These are phyloP conservation scores for Zoroaster sp. DNA, from an alignment of 53 echinoderm and acorn worm genomes.

Conservation along the genomic window DNA sequence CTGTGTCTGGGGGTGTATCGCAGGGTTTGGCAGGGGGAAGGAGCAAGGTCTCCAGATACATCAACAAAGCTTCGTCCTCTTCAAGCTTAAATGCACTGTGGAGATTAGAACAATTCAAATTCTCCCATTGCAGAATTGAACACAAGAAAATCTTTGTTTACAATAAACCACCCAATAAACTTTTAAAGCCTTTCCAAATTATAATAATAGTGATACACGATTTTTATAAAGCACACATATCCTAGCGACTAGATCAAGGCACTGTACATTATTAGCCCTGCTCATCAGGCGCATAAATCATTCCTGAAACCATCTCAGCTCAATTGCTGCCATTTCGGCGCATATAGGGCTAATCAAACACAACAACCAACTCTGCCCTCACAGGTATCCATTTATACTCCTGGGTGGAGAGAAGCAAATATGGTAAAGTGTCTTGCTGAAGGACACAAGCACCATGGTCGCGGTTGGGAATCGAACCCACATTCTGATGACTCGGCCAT, in stretches of 20 bases:
- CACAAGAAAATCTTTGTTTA: too few relatives aligned
- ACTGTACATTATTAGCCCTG: not conserved
- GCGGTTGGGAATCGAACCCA: not conserved
- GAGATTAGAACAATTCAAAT: not conserved
- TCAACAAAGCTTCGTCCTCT: constrained; percentile 69
- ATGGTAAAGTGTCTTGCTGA: not conserved
- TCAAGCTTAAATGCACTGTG: constrained; percentile 77
- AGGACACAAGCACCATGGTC: too few relatives aligned
- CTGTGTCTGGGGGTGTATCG: constrained; percentile 33
- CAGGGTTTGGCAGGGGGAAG: constrained; percentile 1
- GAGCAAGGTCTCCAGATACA: constrained; percentile 72
- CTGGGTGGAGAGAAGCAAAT: not conserved
- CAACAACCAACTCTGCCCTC: not conserved
- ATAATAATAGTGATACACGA: too few relatives aligned
- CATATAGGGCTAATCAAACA: not conserved
- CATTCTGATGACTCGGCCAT: not conserved
- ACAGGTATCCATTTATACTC: not conserved
- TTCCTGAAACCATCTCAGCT: not conserved
- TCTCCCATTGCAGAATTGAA: too few relatives aligned
- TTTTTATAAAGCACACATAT: too few relatives aligned
- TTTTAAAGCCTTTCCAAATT: too few relatives aligned
- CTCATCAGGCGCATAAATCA: not conserved
- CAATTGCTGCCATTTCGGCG: not conserved
- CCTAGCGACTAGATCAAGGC: too few relatives aligned
- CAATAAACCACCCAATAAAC: too few relatives aligned